Evolutionary conservation across 2,113 vertebrate species (phyloP).

Genomic region (Neodontobutis hainanensis): DNA sequence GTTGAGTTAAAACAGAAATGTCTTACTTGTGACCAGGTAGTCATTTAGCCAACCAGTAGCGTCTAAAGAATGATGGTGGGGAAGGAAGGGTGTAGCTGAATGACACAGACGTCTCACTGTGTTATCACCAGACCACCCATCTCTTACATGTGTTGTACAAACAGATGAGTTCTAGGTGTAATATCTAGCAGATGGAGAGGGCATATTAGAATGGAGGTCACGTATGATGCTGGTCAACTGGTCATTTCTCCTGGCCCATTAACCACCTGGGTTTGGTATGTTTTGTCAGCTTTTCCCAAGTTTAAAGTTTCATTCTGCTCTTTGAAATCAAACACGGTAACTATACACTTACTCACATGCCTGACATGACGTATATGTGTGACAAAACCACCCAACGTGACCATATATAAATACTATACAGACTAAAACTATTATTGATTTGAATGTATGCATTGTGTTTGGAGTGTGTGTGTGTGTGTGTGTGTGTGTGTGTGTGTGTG

Average conservation of each 20-base stretch:
- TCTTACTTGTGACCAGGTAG: not conserved
- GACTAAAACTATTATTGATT: no score
- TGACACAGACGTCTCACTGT: slow-evolving; percentile 53
- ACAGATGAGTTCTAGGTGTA: slow-evolving; percentile 73
- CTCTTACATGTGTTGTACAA: slow-evolving; percentile 72
- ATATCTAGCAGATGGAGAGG: slow-evolving; percentile 81
- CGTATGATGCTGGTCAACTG: slow-evolving; percentile 79
- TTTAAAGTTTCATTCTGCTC: slow-evolving; percentile 76
- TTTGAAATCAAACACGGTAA: slow-evolving; percentile 76
- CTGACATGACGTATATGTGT: slow-evolving; percentile 33
- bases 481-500: not conserved
- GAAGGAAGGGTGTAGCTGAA: slow-evolving; percentile 53
- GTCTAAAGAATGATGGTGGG: slow-evolving; percentile 4
- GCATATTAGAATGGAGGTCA: slow-evolving; percentile 65
- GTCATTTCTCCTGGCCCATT: slow-evolving; percentile 78
- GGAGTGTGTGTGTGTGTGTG: not conserved
- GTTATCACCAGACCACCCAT: slow-evolving; percentile 80
- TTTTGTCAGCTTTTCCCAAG: slow-evolving; percentile 80
- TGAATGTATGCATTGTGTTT: no score
- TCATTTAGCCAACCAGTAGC: slow-evolving; percentile 1
- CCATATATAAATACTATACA: no score
- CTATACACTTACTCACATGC: slow-evolving; percentile 51
- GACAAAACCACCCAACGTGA: not conserved
- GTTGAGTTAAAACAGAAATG: no score
- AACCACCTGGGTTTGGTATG: slow-evolving; percentile 80